Evolutionary conservation across 2,113 vertebrate species (phyloP).

Genomic region (Aplodontia rufa): DNA sequence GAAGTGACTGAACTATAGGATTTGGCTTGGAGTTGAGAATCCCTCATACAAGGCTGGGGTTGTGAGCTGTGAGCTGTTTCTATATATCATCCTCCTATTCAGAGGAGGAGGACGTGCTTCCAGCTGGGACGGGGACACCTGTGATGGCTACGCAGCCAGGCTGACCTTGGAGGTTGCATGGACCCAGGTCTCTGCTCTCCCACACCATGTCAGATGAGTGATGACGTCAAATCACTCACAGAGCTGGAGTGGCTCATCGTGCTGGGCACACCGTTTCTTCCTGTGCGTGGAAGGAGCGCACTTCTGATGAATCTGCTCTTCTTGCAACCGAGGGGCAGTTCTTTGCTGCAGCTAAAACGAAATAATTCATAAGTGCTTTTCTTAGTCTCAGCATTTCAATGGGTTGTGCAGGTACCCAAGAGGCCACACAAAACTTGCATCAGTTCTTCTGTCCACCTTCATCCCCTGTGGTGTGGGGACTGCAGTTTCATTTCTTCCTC

Average conservation of each 20-base stretch:
- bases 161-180: neutral
- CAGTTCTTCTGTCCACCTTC: neutral
- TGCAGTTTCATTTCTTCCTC: neutral
- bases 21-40: neutral
- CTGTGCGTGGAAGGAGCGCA: fast-evolving
- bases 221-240: neutral
- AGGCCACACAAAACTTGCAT: neutral
- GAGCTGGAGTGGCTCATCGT: neutral
- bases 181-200: neutral
- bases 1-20: neutral
- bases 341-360: neutral
- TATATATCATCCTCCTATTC: fast-evolving
- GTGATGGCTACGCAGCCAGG: neutral
- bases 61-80: neutral
- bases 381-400: neutral
- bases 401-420: neutral
- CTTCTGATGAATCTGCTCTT: neutral
- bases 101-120: neutral
- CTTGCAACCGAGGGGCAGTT: neutral
- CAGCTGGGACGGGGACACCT: too few species aligned
- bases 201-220: neutral
- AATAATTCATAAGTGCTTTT: neutral
- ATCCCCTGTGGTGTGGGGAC: neutral
- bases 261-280: neutral
- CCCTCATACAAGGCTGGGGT: neutral